Base-by-base conservation (phyloP, 2,797 vertebrate genomes). In the Microcaecilia unicolor region DNA sequence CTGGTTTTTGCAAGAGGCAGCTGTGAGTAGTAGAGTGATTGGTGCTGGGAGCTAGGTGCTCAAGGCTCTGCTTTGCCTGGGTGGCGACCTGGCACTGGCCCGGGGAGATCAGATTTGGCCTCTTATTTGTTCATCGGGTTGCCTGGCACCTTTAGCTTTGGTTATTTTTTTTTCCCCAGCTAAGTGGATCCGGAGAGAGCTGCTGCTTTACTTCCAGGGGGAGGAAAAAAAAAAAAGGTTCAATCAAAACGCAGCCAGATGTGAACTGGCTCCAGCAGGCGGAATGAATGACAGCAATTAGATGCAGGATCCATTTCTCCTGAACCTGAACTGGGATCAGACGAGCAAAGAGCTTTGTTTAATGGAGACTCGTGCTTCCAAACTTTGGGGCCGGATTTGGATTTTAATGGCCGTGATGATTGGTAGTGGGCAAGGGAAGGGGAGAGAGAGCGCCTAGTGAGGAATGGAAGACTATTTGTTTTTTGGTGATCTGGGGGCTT, bases 161-260 rank as follows among this genome's bases (percentile, higher is more conserved):
- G 21, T 13, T 31, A 27, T 28, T 8, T 6, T n/a, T n/a, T n/a
- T n/a, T n/a, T n/a, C n/a, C n/a, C n/a, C 3, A 30, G 14, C 17
- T 4, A 44, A 59, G 41, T 39, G 56, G 28, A 23, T 21, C 42
- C 12, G 41, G 31, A 26, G 22, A 11, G 13, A 17, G 16, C 13
- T 34, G 22, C 18, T 22, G 31, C 23, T 39, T 37, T 44, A 33
- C 41, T 30, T 29, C 37, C 12, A 13, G n/a, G n/a, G n/a, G n/a
- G 46, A 34, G 46, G 43, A 33, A 43, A 25, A 33, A 23, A 37
- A 57, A 69, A 67, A 76, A 64, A 59, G 47, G 56, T 49, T 73
- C 69, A 59, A 82, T 77, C 46, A 77, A 73, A 83, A 74, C 67
- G 67, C 62, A 76, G 79, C 63, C 84, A 86, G 81, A 81, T 83